phyloP scores from a whole-genome alignment of 2,888 invertebrate species.

The Calameuta filiformis region DNA sequence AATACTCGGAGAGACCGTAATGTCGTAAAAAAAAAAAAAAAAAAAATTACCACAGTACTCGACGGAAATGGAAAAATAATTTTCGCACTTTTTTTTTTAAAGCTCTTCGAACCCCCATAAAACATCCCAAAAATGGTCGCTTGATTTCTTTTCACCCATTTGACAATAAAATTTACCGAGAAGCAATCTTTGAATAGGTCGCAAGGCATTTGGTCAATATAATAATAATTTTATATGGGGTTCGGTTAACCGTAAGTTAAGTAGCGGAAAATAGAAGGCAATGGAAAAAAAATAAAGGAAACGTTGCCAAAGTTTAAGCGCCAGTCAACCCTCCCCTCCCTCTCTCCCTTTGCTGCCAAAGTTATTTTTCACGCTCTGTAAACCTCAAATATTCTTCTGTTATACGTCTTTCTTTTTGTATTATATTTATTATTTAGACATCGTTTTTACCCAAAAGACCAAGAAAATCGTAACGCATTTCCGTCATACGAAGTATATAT shows the following conservation, averaged over 20 bases:
- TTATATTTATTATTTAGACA: too few relatives aligned
- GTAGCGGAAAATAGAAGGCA: neutral
- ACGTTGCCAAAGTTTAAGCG: neutral
- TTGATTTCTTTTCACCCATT: too few relatives aligned
- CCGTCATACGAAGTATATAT: too few relatives aligned
- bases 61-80: neutral
- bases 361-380: neutral
- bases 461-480: neutral
- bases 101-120: too few relatives aligned
- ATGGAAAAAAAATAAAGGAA: neutral
- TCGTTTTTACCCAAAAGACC: neutral
- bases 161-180: too few relatives aligned
- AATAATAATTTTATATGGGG: neutral
- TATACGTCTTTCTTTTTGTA: neutral
- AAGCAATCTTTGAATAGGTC: neutral
- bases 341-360: neutral
- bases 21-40: too few relatives aligned
- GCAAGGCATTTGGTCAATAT: neutral
- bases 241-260: neutral
- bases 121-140: too few relatives aligned
- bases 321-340: too few relatives aligned
- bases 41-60: too few relatives aligned
- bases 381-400: neutral
- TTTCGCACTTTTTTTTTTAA: neutral
- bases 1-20: too few relatives aligned